These are phyloP conservation scores for Gnathonemus longibarbis DNA, from an alignment of 2,113 vertebrate genomes.

Conservation along the genomic window DNA sequence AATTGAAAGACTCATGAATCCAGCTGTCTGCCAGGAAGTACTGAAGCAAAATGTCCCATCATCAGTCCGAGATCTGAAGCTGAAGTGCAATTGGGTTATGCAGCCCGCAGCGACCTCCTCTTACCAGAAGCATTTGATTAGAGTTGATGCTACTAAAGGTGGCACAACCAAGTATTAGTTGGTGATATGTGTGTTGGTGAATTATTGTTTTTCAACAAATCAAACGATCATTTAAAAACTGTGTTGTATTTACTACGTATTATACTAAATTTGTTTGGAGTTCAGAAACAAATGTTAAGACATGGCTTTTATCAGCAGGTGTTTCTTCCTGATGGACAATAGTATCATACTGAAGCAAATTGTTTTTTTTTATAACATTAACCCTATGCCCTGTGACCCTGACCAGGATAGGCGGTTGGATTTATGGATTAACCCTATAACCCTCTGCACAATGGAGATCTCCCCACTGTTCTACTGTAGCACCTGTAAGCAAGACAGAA, in stretches of 20 bases:
- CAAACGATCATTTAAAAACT: too few relatives aligned
- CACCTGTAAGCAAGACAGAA: neutral
- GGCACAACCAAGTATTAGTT: neutral
- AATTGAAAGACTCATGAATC: neutral
- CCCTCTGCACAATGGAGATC: neutral
- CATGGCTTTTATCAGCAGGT: neutral
- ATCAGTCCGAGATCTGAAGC: neutral
- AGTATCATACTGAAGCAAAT: neutral
- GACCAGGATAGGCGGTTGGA: neutral
- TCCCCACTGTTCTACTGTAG: neutral
- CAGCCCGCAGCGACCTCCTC: neutral
- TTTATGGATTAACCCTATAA: neutral
- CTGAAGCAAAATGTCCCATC: neutral
- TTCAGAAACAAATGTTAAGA: too few relatives aligned
- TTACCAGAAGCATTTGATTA: neutral
- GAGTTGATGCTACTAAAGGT: neutral
- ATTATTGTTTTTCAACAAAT: too few relatives aligned
- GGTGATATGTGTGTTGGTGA: too few relatives aligned
- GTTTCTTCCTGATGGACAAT: neutral
- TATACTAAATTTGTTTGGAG: neutral
- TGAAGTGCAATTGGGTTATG: neutral
- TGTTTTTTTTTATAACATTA: neutral
- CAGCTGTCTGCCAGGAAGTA: neutral
- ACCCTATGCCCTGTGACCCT: neutral
- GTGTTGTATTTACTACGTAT: too few relatives aligned